Percentiles rank a stretch among this genome's conserved stretches.
phyloP scores from a whole-genome alignment of 1,140 invertebrate species.

The Drosophila murphyi region DNA sequence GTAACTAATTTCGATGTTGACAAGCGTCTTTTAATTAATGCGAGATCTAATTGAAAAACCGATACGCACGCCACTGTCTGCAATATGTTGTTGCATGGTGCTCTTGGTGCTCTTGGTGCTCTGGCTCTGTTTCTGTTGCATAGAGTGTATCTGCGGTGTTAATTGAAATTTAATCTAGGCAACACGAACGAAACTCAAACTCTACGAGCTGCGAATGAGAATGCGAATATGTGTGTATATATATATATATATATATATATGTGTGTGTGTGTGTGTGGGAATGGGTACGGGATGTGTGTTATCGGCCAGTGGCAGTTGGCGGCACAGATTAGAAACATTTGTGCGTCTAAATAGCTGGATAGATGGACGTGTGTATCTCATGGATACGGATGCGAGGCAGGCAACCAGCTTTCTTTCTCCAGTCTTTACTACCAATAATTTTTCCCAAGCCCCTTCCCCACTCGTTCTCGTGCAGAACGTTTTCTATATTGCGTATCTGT shows the following conservation, averaged over 20 bases:
- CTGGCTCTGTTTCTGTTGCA: conserved; percentile 10
- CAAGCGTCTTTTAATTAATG: conserved; percentile 65
- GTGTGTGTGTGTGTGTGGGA: conserved; percentile 31
- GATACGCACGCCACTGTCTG: conserved; percentile 51
- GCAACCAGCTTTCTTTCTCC: conserved; percentile 41
- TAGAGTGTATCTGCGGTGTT: conserved; percentile 60
- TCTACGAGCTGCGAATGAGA: conserved; percentile 23
- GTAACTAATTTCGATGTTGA: conserved; percentile 43
- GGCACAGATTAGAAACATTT: conserved; percentile 75
- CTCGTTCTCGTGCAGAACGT: conserved; percentile 15
- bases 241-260: conserved; percentile 40
- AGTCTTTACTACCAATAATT: conserved; percentile 45
- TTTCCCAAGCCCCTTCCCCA: conserved; percentile 33
- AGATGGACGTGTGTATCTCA: conserved; percentile 49
- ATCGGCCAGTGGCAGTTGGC: conserved; percentile 52
- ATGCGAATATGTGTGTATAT: conserved; percentile 19
- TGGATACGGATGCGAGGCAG: conserved; percentile 62
- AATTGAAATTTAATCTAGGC: conserved; percentile 75
- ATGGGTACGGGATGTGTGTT: conserved; percentile 9
- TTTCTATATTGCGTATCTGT: conserved; percentile 22
- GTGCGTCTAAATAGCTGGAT: conserved; percentile 61
- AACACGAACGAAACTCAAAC: conserved; percentile 54
- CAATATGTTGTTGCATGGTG: conserved; percentile 17
- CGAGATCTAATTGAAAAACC: conserved; percentile 72
- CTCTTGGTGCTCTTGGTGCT: too few relatives aligned